phyloP scores from a whole-genome alignment of 2,888 invertebrate species.

The Leptogaster cylindrica region DNA sequence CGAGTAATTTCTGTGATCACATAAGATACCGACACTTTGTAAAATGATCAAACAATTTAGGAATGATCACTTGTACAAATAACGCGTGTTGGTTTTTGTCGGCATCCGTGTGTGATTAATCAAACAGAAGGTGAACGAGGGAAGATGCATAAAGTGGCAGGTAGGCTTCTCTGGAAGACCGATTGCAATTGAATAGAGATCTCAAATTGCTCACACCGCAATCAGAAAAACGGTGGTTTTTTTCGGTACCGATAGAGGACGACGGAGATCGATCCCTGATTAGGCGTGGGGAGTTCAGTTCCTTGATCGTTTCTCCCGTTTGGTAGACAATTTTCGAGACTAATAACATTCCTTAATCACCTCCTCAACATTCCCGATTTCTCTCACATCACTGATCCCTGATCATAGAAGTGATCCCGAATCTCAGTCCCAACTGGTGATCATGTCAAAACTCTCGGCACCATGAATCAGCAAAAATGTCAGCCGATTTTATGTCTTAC shows the following conservation, averaged over 20 bases:
- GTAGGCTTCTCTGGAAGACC: neutral
- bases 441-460: slow-evolving; percentile 38
- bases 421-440: neutral
- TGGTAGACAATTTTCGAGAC: slow-evolving; percentile 15
- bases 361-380: slow-evolving; percentile 34
- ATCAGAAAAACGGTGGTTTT: no score
- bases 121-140: slow-evolving; percentile 25
- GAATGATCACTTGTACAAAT: slow-evolving; percentile 40
- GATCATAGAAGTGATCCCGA: slow-evolving; percentile 9
- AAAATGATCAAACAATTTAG: slow-evolving; percentile 35
- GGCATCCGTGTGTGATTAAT: slow-evolving; percentile 37
- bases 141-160: slow-evolving; percentile 15
- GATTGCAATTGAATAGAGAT: slow-evolving; percentile 2
- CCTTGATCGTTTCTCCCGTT: neutral
- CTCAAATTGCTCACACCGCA: slow-evolving; percentile 2
- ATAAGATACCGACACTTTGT: slow-evolving; percentile 36
- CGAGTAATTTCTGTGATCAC: slow-evolving; percentile 29
- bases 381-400: slow-evolving; percentile 6
- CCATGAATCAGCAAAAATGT: slow-evolving; percentile 29
- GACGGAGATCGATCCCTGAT: slow-evolving; percentile 13
- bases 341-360: slow-evolving; percentile 39
- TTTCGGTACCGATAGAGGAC: no score
- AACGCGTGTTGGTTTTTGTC: slow-evolving; percentile 40
- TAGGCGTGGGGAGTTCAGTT: slow-evolving; percentile 18
- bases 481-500: neutral